Percentiles rank a stretch among this genome's conserved stretches.
phyloP scores from a whole-genome alignment of 64 coral and sea anemone genomes.

The Pachyseris speciosa region DNA sequence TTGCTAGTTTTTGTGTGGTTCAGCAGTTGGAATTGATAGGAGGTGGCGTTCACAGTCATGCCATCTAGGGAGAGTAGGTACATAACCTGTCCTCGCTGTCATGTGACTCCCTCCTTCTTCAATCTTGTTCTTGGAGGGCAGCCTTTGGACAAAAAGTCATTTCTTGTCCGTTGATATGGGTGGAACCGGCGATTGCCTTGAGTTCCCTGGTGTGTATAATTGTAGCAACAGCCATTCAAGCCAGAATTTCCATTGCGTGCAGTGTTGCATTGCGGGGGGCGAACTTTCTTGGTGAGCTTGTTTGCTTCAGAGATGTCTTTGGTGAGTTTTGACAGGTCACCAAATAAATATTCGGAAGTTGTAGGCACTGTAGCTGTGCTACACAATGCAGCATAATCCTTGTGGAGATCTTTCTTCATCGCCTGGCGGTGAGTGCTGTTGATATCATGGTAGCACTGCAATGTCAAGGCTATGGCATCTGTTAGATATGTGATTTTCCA shows the following conservation, averaged over 20 bases:
- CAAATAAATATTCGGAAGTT: conserved; percentile 1
- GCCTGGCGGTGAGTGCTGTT: background rate
- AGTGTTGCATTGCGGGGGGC: background rate
- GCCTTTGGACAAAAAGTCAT: background rate
- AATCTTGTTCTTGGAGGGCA: background rate
- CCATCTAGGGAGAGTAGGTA: background rate
- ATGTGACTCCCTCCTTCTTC: background rate
- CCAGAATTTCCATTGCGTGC: background rate
- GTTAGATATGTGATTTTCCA: background rate
- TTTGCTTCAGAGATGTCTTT: conserved; percentile 32
- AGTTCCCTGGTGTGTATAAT: background rate
- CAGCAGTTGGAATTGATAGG: conserved; percentile 27
- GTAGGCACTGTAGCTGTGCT: background rate
- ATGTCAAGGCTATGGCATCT: background rate
- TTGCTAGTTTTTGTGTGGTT: conserved; percentile 52
- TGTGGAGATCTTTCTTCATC: conserved; percentile 20
- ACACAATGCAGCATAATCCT: conserved; percentile 30
- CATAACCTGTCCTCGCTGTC: background rate
- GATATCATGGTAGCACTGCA: conserved; percentile 18
- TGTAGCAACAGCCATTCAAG: background rate
- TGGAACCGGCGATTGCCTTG: background rate
- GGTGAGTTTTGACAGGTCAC: conserved; percentile 37
- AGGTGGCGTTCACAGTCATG: conserved; percentile 17
- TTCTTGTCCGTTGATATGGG: background rate
- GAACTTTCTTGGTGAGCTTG: conserved; percentile 18